Conservation (phyloP, 2,113 vertebrate species). For the Sturnus vulgaris region DNA sequence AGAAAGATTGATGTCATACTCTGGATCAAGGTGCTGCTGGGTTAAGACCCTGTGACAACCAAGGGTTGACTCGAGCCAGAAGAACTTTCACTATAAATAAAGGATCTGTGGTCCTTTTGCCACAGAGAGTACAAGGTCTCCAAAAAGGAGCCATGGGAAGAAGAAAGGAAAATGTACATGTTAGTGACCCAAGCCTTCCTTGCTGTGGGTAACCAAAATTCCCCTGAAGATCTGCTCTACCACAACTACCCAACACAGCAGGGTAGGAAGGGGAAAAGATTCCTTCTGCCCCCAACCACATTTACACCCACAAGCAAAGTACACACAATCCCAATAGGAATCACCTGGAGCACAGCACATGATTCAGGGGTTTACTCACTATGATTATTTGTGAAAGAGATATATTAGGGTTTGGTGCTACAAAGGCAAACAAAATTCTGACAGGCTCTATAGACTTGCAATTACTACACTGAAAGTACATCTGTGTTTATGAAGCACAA, state of each 20-base stretch:
- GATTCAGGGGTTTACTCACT: background rate
- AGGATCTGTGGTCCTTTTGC: background rate
- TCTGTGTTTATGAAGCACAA: background rate
- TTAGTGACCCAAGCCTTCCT: background rate
- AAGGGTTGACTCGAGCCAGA: background rate
- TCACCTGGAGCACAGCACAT: fast-evolving
- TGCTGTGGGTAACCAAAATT: fast-evolving
- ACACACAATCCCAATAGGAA: fast-evolving
- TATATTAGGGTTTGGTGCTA: background rate
- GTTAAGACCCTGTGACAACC: background rate
- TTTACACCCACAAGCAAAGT: background rate
- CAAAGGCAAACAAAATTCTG: background rate
- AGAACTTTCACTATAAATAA: background rate
- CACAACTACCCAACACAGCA: background rate
- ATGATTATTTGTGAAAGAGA: background rate
- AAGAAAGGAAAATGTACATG: background rate
- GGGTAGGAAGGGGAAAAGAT: background rate
- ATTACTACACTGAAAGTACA: background rate
- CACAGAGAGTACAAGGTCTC: fast-evolving
- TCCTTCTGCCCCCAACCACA: background rate
- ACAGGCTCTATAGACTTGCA: background rate
- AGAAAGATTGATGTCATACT: background rate
- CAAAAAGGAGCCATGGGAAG: background rate
- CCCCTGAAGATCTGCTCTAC: background rate
- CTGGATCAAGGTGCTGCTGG: background rate